These are phyloP conservation scores for Cynopterus sphinx DNA, from an alignment of 2,797 vertebrate genomes.

Conservation along the genomic window DNA sequence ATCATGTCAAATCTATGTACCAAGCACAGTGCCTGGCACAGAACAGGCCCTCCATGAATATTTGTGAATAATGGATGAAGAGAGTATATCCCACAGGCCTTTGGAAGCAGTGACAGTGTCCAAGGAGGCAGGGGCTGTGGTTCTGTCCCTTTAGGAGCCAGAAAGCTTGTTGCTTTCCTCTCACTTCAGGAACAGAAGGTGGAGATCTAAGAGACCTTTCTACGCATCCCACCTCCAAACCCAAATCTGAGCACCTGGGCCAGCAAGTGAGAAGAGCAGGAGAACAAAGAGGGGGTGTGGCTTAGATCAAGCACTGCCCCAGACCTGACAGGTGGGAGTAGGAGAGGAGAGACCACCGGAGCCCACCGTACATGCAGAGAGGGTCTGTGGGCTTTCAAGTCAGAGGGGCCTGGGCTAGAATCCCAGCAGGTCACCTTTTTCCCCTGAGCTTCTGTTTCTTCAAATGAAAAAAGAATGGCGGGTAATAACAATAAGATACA, in stretches of 20 bases:
- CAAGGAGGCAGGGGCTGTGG: neutral
- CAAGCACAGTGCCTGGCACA: neutral
- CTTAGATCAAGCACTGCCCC: neutral
- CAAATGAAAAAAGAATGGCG: neutral
- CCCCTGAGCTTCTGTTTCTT: neutral
- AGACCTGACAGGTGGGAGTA: fast-evolving
- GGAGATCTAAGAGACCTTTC: neutral
- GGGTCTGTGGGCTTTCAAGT: neutral
- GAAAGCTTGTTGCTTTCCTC: neutral
- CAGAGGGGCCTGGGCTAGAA: neutral
- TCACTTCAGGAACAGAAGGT: neutral
- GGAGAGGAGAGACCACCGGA: neutral
- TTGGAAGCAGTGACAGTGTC: neutral
- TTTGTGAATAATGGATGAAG: neutral
- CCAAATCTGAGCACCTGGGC: neutral
- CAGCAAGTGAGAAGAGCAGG: neutral
- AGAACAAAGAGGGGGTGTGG: fast-evolving
- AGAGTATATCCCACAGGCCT: neutral
- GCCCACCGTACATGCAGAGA: fast-evolving
- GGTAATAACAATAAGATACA: neutral
- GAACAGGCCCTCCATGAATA: neutral
- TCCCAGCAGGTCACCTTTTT: neutral
- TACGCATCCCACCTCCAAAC: neutral
- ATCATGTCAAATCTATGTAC: neutral
- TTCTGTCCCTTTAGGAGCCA: neutral